These are phyloP conservation scores for Spilogale gracilis DNA, from an alignment of 2,113 vertebrate genomes.

Conservation along the genomic window DNA sequence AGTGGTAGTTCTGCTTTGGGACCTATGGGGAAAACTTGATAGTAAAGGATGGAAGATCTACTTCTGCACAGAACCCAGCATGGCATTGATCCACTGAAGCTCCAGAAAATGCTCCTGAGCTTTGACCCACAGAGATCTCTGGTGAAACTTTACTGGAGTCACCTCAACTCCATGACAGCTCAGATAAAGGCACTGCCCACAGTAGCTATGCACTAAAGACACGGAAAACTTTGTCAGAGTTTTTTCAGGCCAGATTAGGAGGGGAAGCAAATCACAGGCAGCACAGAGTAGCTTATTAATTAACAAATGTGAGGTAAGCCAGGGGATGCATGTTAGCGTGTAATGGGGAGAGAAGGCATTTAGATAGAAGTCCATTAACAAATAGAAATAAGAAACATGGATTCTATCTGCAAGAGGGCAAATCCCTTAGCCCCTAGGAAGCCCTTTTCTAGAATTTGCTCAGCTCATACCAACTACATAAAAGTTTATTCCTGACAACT, in stretches of 20 bases:
- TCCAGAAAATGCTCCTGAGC: not conserved
- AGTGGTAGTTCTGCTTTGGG: not conserved
- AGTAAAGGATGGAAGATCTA: not conserved
- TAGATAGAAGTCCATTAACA: not conserved
- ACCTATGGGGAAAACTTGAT: not conserved
- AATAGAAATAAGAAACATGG: not conserved
- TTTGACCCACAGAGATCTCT: not conserved
- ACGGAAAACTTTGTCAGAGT: not conserved
- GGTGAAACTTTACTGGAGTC: not conserved
- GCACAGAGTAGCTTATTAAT: not conserved
- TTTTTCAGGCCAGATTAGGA: not conserved
- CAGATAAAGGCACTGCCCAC: not conserved
- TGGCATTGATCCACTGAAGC: not conserved
- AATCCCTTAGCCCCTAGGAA: not conserved
- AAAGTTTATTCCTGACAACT: not conserved
- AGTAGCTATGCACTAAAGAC: not conserved
- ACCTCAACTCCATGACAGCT: not conserved
- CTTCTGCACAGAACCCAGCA: not conserved
- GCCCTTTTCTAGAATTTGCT: not conserved
- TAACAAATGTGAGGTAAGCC: not conserved
- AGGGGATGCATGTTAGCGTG: not conserved
- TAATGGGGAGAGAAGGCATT: not conserved
- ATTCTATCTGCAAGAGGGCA: not conserved
- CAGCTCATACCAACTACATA: not conserved
- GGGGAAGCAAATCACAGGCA: not conserved